Base-by-base conservation (phyloP, 1,140 invertebrate genomes). In the Polyergus mexicanus region DNA sequence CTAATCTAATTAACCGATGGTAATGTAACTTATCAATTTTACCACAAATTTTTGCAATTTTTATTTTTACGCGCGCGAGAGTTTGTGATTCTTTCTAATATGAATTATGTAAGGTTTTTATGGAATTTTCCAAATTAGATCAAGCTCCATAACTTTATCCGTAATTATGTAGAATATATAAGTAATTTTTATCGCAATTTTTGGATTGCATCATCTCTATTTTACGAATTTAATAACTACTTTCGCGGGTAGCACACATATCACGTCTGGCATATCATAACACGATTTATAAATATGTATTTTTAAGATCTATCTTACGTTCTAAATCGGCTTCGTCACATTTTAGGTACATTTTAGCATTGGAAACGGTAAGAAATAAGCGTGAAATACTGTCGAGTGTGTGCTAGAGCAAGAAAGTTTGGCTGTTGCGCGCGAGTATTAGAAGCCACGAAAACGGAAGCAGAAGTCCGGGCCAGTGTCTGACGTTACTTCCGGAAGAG, bases 321-420 rank as follows among this genome's bases (percentile, higher is more conserved):
- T 85, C 80, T 89, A 88, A 86, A 47, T 81, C 25, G 44, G 38
- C 63, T 87, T 81, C 75, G 75, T 89, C 75, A 62, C 77, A 47
- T 87, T 91, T 78, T 87, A 90, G 78, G 69, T 86, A 86, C 86
- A 75, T 86, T 75, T 66, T 38, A 41, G 22, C 16, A 63, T 63
- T 32, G 65, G 69, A 60, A 81, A 89, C 58, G 54, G 54, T 54
- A 83, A 75, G 83, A 88, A 66, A 63, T 87, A 78, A 74, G 86
- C 85, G 87, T 92, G 88, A 92, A 92, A 92, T 92, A 92, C 91
- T 92, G 90, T 91, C 85, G 87, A 62, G 74, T 77, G 47, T 85
- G 84, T 86, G 63, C 89, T 92, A 92, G 78, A 87, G 88, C 91
- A 92, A 89, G 86, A 90, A 92, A 92, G 91, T 92, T 92, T 90